Base-by-base conservation (phyloP, 2,888 invertebrate genomes). In the Leptopilina myrica region DNA sequence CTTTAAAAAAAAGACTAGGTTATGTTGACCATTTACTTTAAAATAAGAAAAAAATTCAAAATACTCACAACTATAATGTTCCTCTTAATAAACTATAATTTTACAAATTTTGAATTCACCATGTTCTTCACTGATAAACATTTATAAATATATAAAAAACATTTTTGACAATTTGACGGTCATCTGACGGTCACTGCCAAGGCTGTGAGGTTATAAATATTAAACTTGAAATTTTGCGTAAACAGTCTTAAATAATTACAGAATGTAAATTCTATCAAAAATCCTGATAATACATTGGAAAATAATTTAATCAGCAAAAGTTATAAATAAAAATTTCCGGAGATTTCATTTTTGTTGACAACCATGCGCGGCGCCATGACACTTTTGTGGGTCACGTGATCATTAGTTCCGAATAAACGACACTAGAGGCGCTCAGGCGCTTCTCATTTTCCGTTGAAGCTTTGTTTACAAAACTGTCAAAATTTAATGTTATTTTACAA, bases 291-390 rank as follows among this genome's bases (percentile, higher is more conserved):
- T 15, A 62, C 62, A 62, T 62, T 15, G 20, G 8, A 62, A 62
- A 15, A 8, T 62, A 62, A 15, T 62, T 62, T 26, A 15, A 7
- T 62, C 20, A 9, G 8, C 9, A 20, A 9, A 20, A 59, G 15
- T 59, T 59, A 59, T 15, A 59, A 59, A 59, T 59, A 59, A 59
- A 59, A 59, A 15, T 15, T 15, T 62, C 6, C 8, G 8, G n/a
- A 15, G 7, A 62, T 8, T 3, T 9, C 15, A 62, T 20, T 62
- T 62, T 62, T 62, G 62, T 62, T 62, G 20, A 20, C 15, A 59
- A 59, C 59, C 59, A 14, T 59, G 59, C 15, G 20, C 62, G 62
- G 15, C 62, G 62, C 62, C 62, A 62, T 62, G 59, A 59, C 20
- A 62, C 62, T 62, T 15, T 62, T 20, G 33, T 33, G 3, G 7